phyloP scores from a whole-genome alignment of 1,140 invertebrate species.

The Drosophila oshimai region DNA sequence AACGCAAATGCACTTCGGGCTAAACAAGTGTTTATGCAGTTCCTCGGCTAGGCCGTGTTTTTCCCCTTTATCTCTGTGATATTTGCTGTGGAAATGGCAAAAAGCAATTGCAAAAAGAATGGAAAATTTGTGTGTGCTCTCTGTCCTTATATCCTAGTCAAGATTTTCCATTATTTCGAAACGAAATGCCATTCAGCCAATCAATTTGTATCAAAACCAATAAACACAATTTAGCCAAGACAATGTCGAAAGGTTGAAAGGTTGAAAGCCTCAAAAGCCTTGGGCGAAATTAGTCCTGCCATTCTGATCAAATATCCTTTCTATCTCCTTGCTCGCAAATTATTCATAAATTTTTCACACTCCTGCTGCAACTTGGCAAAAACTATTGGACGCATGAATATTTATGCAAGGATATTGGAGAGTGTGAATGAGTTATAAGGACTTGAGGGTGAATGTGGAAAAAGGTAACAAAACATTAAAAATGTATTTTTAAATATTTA shows the following conservation, averaged over 20 bases:
- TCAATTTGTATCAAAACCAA: slow-evolving; percentile 51
- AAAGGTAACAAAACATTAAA: background rate
- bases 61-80: background rate
- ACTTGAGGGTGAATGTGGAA: background rate
- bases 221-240: slow-evolving; percentile 43
- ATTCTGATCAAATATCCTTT: slow-evolving; percentile 13
- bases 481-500: too few relatives aligned
- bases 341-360: slow-evolving; percentile 38
- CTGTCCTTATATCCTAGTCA: slow-evolving; percentile 14
- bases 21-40: slow-evolving; percentile 49
- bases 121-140: slow-evolving; percentile 14
- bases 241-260: slow-evolving; percentile 4
- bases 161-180: slow-evolving; percentile 32
- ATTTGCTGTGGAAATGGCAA: slow-evolving; percentile 14
- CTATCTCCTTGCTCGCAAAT: background rate
- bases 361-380: background rate
- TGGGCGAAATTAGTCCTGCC: slow-evolving; percentile 20
- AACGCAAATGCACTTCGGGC: slow-evolving; percentile 42
- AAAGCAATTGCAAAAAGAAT: background rate
- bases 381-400: slow-evolving; percentile 24
- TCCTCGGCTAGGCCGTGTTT: slow-evolving; percentile 4
- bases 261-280: too few relatives aligned
- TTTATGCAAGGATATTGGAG: slow-evolving; percentile 14
- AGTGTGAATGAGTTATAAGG: too few relatives aligned
- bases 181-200: slow-evolving; percentile 44